Conservation (phyloP, 2,113 vertebrate species). For the Eretmochelys imbricata region DNA sequence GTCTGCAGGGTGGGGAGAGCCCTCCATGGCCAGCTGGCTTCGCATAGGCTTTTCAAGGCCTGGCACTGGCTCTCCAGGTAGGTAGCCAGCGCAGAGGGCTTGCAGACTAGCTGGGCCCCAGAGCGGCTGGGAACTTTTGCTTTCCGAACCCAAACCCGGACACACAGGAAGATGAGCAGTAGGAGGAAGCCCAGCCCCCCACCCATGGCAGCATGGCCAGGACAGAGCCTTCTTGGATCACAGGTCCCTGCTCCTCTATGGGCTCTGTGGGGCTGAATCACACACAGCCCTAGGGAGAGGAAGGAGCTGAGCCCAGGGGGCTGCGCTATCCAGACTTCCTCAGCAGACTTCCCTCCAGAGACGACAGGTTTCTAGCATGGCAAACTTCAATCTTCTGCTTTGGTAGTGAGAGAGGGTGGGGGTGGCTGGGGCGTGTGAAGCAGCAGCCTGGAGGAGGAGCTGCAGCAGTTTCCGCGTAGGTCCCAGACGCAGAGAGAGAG, state of each 20-base stretch:
- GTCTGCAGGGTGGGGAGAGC: slow-evolving; percentile 77
- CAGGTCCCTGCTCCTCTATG: background rate
- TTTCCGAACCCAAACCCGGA: background rate
- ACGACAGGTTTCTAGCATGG: background rate
- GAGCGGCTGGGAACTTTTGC: background rate
- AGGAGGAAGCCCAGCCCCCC: background rate
- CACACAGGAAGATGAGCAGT: background rate
- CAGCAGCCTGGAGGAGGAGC: background rate
- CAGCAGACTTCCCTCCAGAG: background rate
- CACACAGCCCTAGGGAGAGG: background rate
- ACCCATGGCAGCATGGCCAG: slow-evolving; percentile 17
- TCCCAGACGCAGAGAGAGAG: background rate
- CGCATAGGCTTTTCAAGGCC: slow-evolving; percentile 71
- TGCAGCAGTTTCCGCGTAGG: background rate
- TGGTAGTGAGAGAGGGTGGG: background rate
- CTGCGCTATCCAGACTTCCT: background rate
- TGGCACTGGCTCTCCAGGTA: slow-evolving; percentile 82
- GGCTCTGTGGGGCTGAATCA: background rate
- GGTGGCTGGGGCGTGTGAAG: background rate
- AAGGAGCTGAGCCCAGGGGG: background rate
- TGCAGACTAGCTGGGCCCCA: slow-evolving; percentile 73
- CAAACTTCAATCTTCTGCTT: background rate
- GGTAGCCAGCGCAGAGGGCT: slow-evolving; percentile 84
- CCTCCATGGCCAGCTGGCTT: slow-evolving; percentile 75
- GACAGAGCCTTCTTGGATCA: background rate